These are phyloP conservation scores for Amia ocellicauda DNA, from an alignment of 2,113 vertebrate genomes.

Conservation along the genomic window DNA sequence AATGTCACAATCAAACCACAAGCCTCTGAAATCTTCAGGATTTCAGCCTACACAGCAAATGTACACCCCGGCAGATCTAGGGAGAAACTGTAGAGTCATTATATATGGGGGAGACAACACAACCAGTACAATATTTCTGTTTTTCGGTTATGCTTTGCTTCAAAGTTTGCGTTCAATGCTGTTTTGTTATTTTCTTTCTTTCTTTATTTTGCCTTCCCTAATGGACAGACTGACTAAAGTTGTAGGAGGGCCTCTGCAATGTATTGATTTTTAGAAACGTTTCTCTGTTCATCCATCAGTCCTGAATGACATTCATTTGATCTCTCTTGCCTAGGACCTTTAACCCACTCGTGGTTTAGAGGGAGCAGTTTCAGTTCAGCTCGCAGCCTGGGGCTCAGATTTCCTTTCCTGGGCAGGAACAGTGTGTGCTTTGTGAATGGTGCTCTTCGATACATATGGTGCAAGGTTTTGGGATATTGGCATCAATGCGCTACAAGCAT, in stretches of 20 bases:
- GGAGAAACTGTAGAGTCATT: too few species aligned
- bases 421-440: conserved; percentile 58
- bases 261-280: conserved; percentile 23
- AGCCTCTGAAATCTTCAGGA: too few species aligned
- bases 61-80: too few species aligned
- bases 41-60: too few species aligned
- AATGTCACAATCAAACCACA: too few species aligned
- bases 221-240: background rate
- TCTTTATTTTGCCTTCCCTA: background rate
- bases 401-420: conserved; percentile 50
- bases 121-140: too few species aligned
- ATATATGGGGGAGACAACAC: too few species aligned
- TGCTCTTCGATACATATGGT: conserved; percentile 47
- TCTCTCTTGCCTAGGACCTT: conserved; percentile 27
- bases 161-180: too few species aligned
- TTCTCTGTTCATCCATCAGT: conserved; percentile 9
- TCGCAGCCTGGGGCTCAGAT: conserved; percentile 44
- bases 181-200: too few species aligned
- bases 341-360: conserved; percentile 39
- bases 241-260: conserved; percentile 27
- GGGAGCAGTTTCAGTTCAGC: conserved; percentile 47
- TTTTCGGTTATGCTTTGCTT: too few species aligned
- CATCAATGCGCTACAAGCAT: too few species aligned
- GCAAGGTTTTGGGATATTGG: conserved; percentile 50
- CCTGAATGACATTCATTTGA: conserved; percentile 26